Evolutionary conservation across 2,888 invertebrate species (phyloP), one percentile per base, ranked within the genome.

Genomic region (Ornithoptera alexandrae): DNA sequence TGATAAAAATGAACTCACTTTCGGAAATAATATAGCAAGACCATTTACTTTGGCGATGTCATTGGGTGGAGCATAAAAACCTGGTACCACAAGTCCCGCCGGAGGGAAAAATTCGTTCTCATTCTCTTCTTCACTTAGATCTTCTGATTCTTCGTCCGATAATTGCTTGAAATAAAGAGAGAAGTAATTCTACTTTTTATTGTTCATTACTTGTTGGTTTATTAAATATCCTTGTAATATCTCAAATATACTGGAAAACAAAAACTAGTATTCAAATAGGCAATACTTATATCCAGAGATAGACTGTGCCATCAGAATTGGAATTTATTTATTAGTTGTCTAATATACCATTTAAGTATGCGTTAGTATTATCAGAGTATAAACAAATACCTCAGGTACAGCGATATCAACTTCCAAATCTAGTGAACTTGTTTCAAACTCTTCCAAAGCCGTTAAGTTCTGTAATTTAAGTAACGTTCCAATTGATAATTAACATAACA

Each of bases 1-100:
- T 4, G 2, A 15, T 46, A 46, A 15, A 15, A 15, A 15, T 15
- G 0, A 15, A 17, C 59, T 68, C 77, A 89, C 91, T 68, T 84
- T 90, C 10, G 89, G 87, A 71, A 92, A 92, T 24, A 92, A 71
- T 30, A 91, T 77, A 20, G 89, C 89, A 1, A 92, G 73, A 6
- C 89, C 92, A 62, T 92, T 92, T 0, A 82, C 80, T 74, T 92
- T 92, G 6, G 90, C 90, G 10, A 90, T 81, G 65, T 92, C 91
- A 57, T 86, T 92, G 0, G 88, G 88, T 0, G 92, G 92, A 0
- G 91, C 80, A 70, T 92, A 92, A 62, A 92, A 87, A 0, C 90
- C 92, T 20, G 92, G 92, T 42, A 92, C 79, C 1, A 86, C 69
- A 0, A 90, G 79, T 0, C 87, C 90, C 1, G 89, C 72, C 0